phyloP scores from a whole-genome alignment of 2,888 invertebrate species.

The Odiellus spinosus region DNA sequence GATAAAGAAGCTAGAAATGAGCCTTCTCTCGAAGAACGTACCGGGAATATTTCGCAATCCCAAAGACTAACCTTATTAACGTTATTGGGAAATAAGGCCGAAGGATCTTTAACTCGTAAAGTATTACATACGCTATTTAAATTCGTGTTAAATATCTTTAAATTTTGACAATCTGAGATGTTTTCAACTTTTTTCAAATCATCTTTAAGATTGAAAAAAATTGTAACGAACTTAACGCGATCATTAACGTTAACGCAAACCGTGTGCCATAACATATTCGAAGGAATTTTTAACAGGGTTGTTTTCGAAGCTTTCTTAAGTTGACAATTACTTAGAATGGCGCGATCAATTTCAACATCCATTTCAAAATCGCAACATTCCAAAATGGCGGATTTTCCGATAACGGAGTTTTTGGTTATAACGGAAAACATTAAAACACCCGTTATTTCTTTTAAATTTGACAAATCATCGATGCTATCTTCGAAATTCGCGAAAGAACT shows the following conservation, averaged over 20 bases:
- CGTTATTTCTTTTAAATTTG: background rate
- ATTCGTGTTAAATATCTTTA: constrained; percentile 10
- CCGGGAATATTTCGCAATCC: background rate
- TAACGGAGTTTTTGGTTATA: constrained; percentile 19
- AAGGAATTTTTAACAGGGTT: constrained; percentile 16
- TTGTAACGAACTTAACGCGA: constrained; percentile 16
- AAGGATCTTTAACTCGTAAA: background rate
- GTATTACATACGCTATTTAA: constrained; percentile 4
- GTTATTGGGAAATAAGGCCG: constrained; percentile 2
- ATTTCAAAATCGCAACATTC: constrained; percentile 30
- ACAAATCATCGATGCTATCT: constrained; percentile 2
- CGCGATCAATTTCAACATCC: constrained; percentile 23
- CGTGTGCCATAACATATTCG: constrained; percentile 20
- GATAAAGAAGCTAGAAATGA: background rate
- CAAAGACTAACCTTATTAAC: constrained; percentile 2
- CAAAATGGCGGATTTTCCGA: constrained; percentile 23
- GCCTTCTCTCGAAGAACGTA: background rate
- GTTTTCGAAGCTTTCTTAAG: constrained; percentile 7
- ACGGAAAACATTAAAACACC: constrained; percentile 20
- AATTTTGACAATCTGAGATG: background rate
- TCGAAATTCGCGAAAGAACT: background rate
- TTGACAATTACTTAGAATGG: constrained; percentile 30
- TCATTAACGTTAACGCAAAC: constrained; percentile 13
- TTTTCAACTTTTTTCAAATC: constrained; percentile 15
- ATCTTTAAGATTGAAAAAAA: constrained; percentile 19